Percentiles rank a stretch among this genome's conserved stretches.
Conservation (phyloP, 2,888 invertebrate genomes). For the Aphodius granarius region DNA sequence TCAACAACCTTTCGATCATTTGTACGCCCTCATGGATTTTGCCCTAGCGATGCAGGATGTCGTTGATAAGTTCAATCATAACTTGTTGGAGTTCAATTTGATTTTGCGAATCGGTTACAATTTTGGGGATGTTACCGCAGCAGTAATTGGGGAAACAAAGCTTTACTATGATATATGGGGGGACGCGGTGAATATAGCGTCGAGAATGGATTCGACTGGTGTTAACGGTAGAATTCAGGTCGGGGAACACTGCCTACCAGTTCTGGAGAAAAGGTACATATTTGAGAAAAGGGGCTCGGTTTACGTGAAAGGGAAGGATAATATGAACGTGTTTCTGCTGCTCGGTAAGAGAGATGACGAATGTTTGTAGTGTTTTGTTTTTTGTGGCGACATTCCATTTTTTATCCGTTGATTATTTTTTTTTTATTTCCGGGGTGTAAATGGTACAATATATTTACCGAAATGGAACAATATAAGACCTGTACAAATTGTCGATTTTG, state of each 20-base stretch:
- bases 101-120: slow-evolving; percentile 88
- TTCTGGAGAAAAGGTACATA: slow-evolving; percentile 74
- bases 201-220: slow-evolving; percentile 96
- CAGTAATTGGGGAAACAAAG: slow-evolving; percentile 95
- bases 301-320: slow-evolving; percentile 95
- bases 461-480: neutral
- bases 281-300: slow-evolving; percentile 93
- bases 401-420: neutral
- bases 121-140: slow-evolving; percentile 94
- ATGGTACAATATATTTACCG: neutral
- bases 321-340: slow-evolving; percentile 88
- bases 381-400: neutral
- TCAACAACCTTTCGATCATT: slow-evolving; percentile 72
- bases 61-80: slow-evolving; percentile 84
- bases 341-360: slow-evolving; percentile 55
- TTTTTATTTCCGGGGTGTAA: neutral
- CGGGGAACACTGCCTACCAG: slow-evolving; percentile 72
- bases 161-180: slow-evolving; percentile 98
- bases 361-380: slow-evolving; percentile 4
- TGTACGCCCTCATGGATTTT: slow-evolving; percentile 91
- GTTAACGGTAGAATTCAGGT: slow-evolving; percentile 83
- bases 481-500: neutral
- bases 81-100: slow-evolving; percentile 87
- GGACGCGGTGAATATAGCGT: slow-evolving; percentile 96
- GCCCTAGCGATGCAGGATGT: slow-evolving; percentile 89